A percentile compares a stretch with the other conserved stretches of the same genome.
Conservation (phyloP, 2,888 invertebrate genomes). For the Leptothorax acervorum region DNA sequence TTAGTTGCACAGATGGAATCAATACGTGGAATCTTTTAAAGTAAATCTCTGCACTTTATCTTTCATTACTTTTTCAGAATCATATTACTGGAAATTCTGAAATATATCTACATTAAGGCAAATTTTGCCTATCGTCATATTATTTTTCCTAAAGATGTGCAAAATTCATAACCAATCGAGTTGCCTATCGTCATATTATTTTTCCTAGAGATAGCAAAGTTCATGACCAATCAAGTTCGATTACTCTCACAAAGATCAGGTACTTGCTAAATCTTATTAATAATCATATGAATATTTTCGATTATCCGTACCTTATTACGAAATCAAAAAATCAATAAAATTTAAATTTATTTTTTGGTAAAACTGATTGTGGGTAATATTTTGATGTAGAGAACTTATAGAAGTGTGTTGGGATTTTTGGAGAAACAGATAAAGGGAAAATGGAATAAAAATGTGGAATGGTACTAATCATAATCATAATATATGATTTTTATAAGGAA, state of each 20-base stretch:
- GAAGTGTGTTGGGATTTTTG: neutral
- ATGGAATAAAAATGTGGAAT: neutral
- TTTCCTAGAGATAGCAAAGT: neutral
- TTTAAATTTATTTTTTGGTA: neutral
- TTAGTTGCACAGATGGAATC: constrained; percentile 4
- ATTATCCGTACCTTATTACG: neutral
- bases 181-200: neutral
- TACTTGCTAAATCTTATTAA: neutral
- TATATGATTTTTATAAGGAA: neutral
- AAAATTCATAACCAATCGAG: neutral
- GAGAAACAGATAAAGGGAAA: neutral
- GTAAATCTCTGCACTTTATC: constrained; percentile 19
- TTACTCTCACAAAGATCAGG: neutral
- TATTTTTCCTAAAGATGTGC: neutral
- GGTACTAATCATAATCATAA: neutral
- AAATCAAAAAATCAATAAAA: neutral
- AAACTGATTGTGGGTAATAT: neutral
- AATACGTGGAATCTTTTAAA: constrained; percentile 11
- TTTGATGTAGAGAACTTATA: neutral
- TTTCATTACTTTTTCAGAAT: constrained; percentile 16
- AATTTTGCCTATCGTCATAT: neutral
- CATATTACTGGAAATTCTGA: constrained; percentile 23
- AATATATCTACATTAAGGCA: constrained; percentile 55
- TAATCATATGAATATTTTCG: constrained; percentile 6
- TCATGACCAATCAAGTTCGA: neutral